Percentiles rank a stretch among this genome's conserved stretches.
These are phyloP conservation scores for Asobara japonica DNA, from an alignment of 1,140 invertebrate genomes.

Conservation along the genomic window DNA sequence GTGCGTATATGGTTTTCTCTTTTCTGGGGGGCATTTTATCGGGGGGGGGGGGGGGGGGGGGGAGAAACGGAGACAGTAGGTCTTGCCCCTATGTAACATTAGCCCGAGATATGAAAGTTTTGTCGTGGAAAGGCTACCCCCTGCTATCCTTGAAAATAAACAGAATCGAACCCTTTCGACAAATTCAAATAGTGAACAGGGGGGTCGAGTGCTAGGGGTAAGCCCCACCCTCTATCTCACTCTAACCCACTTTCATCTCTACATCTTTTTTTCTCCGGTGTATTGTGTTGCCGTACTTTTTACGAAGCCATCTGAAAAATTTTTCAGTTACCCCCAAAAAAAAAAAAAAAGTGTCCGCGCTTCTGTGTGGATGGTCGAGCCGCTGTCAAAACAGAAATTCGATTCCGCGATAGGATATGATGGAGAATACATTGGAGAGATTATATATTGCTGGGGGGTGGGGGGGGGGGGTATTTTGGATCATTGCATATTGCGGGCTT, in stretches of 20 bases:
- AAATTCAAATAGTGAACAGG: conserved; percentile 53
- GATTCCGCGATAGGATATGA: conserved; percentile 42
- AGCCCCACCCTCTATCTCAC: conserved; percentile 27
- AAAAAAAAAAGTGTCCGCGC: background rate
- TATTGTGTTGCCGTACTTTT: conserved; percentile 35
- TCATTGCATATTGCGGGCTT: background rate
- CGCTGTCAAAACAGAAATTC: conserved; percentile 65
- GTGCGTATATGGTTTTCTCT: background rate
- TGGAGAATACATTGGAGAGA: conserved; percentile 19
- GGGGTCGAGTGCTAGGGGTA: conserved; percentile 37
- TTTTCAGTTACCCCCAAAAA: conserved; percentile 10
- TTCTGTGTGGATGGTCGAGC: conserved; percentile 52
- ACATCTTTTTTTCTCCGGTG: conserved; percentile 44
- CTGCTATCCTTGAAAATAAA: conserved; percentile 53
- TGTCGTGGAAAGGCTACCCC: conserved; percentile 19
- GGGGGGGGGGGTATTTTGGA: background rate
- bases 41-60: conserved; percentile 27
- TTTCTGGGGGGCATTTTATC: background rate
- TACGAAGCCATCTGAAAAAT: background rate
- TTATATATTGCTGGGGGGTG: conserved; percentile 15
- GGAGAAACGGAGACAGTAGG: too few species aligned
- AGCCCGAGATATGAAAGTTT: conserved; percentile 28
- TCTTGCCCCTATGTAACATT: conserved; percentile 37
- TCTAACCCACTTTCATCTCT: conserved; percentile 25
- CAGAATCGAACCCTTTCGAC: conserved; percentile 59